These are phyloP conservation scores for Anaspis maculata DNA, from an alignment of 2,888 invertebrate genomes.

Conservation along the genomic window DNA sequence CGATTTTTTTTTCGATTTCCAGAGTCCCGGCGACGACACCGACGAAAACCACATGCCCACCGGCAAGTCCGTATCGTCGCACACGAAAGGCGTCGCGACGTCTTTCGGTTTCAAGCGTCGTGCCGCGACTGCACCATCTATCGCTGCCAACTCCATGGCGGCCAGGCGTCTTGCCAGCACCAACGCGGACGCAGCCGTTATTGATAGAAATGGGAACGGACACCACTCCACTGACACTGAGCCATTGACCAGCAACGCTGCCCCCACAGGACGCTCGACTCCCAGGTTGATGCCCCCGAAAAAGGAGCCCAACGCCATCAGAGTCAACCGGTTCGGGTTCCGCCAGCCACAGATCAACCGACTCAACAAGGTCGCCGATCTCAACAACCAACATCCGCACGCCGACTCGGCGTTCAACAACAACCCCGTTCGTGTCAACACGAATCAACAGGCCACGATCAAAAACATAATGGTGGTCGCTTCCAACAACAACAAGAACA, in stretches of 20 bases:
- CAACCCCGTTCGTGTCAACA: constrained; percentile 5
- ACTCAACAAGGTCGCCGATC: constrained; percentile 60
- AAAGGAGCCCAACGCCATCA: constrained; percentile 53
- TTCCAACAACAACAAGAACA: constrained; percentile 22
- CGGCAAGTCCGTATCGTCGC: constrained; percentile 3
- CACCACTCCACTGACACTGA: constrained; percentile 30
- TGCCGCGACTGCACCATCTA: constrained; percentile 45
- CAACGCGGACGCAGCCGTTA: constrained; percentile 22
- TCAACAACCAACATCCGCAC: constrained; percentile 39
- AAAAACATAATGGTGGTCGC: not conserved
- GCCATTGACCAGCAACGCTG: constrained; percentile 32
- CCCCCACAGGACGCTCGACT: constrained; percentile 55
- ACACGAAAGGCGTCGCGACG: constrained; percentile 65
- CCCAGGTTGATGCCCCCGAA: constrained; percentile 58
- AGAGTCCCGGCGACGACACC: constrained; percentile 21
- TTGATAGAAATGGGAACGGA: constrained; percentile 39
- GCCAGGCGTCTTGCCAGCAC: constrained; percentile 41
- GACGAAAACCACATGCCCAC: constrained; percentile 19
- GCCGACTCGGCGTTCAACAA: constrained; percentile 22
- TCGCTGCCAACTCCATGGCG: constrained; percentile 29
- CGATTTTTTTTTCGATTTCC: constrained; percentile 8
- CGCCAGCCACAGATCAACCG: constrained; percentile 56
- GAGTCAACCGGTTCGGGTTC: constrained; percentile 71
- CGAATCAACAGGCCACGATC: too few relatives aligned
- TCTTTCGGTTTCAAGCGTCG: constrained; percentile 77